These are phyloP conservation scores for Halisarca cf. caerulea DNA, from an alignment of 37 sponge, comb jelly and placozoan genomes.

Conservation along the genomic window DNA sequence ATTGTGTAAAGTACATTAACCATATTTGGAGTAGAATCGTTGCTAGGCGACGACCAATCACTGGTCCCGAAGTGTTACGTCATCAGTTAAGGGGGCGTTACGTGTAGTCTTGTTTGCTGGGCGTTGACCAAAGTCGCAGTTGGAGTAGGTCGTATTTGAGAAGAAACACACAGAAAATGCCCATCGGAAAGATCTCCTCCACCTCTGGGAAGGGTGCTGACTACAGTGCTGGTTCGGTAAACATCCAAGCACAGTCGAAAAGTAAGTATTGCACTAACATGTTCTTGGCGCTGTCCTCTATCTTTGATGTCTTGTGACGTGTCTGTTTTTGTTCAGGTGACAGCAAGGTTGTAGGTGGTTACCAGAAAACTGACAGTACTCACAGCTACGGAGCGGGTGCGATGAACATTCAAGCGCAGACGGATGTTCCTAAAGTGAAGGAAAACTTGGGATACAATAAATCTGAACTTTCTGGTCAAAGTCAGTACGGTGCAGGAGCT, in stretches of 20 bases:
- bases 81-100: not conserved
- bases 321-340: not conserved
- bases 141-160: too few relatives aligned
- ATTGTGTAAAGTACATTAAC: not conserved
- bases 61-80: not conserved
- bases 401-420: slow-evolving; percentile 59
- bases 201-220: slow-evolving; percentile 82
- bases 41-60: slow-evolving; percentile 58
- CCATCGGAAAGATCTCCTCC: slow-evolving; percentile 75
- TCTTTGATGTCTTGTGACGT: not conserved
- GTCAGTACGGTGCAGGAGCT: slow-evolving; percentile 73
- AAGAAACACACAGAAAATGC: slow-evolving; percentile 47
- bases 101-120: not conserved
- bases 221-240: slow-evolving; percentile 72
- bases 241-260: slow-evolving; percentile 45
- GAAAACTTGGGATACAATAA: slow-evolving; percentile 64
- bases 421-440: slow-evolving; percentile 69
- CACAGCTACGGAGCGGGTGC: slow-evolving; percentile 87
- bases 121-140: not conserved
- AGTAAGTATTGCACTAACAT: slow-evolving; percentile 38
- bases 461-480: slow-evolving; percentile 62
- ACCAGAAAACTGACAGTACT: slow-evolving; percentile 53
- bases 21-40: not conserved
- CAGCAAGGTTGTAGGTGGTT: slow-evolving; percentile 49
- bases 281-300: not conserved